Evolutionary conservation across 2,888 invertebrate genomes (phyloP), one percentile per base, ranked within the genome.

Genomic region (Eupithecia insigniata): DNA sequence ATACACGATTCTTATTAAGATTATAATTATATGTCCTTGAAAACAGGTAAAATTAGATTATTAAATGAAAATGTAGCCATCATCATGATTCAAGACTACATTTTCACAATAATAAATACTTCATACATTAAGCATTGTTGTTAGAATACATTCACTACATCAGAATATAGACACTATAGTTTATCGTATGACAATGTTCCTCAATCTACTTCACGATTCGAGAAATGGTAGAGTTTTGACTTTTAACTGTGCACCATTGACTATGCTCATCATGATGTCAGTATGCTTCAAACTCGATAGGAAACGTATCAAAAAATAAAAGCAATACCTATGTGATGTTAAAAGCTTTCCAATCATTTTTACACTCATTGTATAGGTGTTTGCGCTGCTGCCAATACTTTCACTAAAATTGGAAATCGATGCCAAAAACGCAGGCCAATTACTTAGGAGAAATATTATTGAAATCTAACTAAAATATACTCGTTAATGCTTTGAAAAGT

Each of bases 131-230:
- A 89, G 87, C 84, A 88, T 91, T 91, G 90, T 91, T 92, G 87
- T 89, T 90, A 84, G 87, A 87, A 87, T 86, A 85, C 81, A 80
- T 70, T 75, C 73, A 81, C 81, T 78, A 71, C 80, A 79, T 78
- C 79, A 55, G 84, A 81, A 81, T 84, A 82, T 80, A 80, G 72
- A 76, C 81, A 82, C 81, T 82, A 84, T 84, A 85, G 83, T 83
- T 83, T 84, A 85, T 87, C 87, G 84, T 88, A 87, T 87, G 87
- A 89, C 85, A 88, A 79, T 78, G 92, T 92, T 92, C 92, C 92
- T 92, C 85, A 82, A 81, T 84, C 84, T 87, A 81, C 74, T 75
- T 84, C 82, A 85, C 83, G 88, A 86, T 86, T 81, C 80, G 87
- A 85, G 43, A 51, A 70, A 66, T 65, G 51, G 43, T 43, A 62